These are phyloP conservation scores for Labroides dimidiatus DNA, from an alignment of 2,797 vertebrate genomes.

Conservation along the genomic window DNA sequence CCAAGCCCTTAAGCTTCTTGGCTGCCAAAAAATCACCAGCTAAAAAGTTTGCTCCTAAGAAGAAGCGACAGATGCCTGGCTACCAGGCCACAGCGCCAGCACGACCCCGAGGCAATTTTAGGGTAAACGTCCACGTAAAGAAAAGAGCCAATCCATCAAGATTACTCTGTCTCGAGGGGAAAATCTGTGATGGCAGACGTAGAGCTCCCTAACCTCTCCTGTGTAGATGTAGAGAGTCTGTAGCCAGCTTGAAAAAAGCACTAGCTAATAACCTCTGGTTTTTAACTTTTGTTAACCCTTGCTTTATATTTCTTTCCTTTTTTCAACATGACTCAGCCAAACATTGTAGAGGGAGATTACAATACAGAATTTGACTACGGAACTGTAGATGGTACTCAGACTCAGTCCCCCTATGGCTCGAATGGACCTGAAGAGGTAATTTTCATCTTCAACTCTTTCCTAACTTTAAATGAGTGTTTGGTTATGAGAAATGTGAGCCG, in stretches of 20 bases:
- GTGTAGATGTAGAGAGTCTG: constrained; percentile 81
- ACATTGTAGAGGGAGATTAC: constrained; percentile 92
- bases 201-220: constrained; percentile 81
- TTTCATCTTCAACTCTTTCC: constrained; percentile 48
- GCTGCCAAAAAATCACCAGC: constrained; percentile 86
- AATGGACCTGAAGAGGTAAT: constrained; percentile 93
- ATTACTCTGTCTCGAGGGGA: constrained; percentile 85
- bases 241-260: constrained; percentile 78
- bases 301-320: constrained; percentile 83
- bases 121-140: constrained; percentile 88
- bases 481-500: constrained; percentile 53
- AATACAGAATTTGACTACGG: constrained; percentile 91
- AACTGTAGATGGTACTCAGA: constrained; percentile 88
- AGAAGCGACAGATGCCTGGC: constrained; percentile 89
- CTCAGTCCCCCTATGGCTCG: constrained; percentile 86
- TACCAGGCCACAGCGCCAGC: constrained; percentile 90
- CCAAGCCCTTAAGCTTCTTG: constrained; percentile 89
- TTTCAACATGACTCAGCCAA: constrained; percentile 88
- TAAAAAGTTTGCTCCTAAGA: constrained; percentile 91
- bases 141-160: constrained; percentile 88
- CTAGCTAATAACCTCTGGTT: constrained; percentile 73
- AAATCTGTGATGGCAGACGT: constrained; percentile 93
- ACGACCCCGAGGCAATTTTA: constrained; percentile 88
- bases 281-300: constrained; percentile 78
- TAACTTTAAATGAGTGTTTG: constrained; percentile 38